Evolutionary conservation across 2,888 invertebrate species (phyloP), one percentile per base, ranked within the genome.

Genomic region (Crossocerus cetratus): DNA sequence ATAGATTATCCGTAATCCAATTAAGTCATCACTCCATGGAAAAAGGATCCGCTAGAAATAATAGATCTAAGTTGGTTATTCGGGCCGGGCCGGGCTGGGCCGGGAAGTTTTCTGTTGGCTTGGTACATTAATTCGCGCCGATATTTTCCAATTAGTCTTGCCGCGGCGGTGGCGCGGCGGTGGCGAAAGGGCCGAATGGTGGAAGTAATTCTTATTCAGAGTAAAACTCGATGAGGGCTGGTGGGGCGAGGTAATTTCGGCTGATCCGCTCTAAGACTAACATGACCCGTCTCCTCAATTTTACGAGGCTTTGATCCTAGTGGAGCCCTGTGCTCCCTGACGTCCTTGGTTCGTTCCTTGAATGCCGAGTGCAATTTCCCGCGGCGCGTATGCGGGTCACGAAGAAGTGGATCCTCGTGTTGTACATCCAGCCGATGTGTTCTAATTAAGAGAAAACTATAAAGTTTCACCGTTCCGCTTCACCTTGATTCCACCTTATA

Each of bases 401-500:
- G 79, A 62, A 75, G 74, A 18, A 71, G 59, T 61, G 71, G 77
- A 72, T 74, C 45, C 71, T 72, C 55, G 66, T 54, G 57, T 69
- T 56, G 61, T 64, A 62, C 45, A 72, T 54, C 61, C 60, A 23
- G 55, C 53, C 59, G 72, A 69, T 59, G 73, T 57, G 75, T 74
- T 70, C 77, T 81, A 81, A 81, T 81, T 81, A 81, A 79, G 70
- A 75, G 77, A 74, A 72, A 71, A 77, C 77, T 78, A 72, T 72
- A 69, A 80, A 80, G 72, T 78, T 72, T 49, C 70, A 16, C 21
- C 16, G 56, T 3, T 32, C 54, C 56, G 42, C 21, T 43, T 16
- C 49, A 49, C 49, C 49, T 49, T 49, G 14, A 16, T 16, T 14
- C 49, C 14, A 49, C n/a, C 49, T 49, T 49, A 49, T 32, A 49